These are phyloP conservation scores for Coregonus sp. DNA, from an alignment of 2,797 vertebrate species.

Conservation along the genomic window DNA sequence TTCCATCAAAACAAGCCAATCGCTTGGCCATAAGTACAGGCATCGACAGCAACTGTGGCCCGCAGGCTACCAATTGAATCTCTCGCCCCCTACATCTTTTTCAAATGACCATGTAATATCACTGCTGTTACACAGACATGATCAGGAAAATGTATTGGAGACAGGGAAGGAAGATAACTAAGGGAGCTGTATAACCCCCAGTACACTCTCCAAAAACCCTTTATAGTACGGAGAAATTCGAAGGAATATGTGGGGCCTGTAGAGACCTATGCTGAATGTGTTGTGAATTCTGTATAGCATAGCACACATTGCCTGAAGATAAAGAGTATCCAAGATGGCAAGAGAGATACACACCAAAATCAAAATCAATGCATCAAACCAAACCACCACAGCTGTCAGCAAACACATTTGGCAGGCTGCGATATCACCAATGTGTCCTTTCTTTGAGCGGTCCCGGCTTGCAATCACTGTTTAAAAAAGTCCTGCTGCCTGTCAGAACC, in stretches of 20 bases:
- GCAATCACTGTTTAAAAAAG: slow-evolving; percentile 26
- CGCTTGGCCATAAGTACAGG: slow-evolving; percentile 49
- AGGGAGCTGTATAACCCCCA: slow-evolving; percentile 39
- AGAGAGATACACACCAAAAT: slow-evolving; percentile 6
- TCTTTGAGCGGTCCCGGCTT: background rate
- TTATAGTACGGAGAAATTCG: slow-evolving; percentile 23
- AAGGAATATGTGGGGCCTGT: slow-evolving; percentile 19
- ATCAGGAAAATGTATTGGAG: slow-evolving; percentile 58
- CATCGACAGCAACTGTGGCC: slow-evolving; percentile 53
- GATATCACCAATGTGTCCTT: slow-evolving; percentile 34
- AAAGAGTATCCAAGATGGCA: background rate
- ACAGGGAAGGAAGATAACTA: slow-evolving; percentile 33
- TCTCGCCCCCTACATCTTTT: slow-evolving; percentile 51
- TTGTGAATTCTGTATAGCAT: slow-evolving; percentile 15
- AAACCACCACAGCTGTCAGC: slow-evolving; percentile 6
- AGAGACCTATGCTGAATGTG: slow-evolving; percentile 6
- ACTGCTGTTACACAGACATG: slow-evolving; percentile 41
- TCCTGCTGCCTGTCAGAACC: slow-evolving; percentile 48
- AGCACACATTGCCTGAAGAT: background rate
- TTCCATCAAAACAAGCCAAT: slow-evolving; percentile 52
- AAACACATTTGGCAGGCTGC: slow-evolving; percentile 14
- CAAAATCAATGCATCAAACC: slow-evolving; percentile 1
- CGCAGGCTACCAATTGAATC: slow-evolving; percentile 35
- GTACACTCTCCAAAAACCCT: slow-evolving; percentile 37
- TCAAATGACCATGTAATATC: slow-evolving; percentile 55